Evolutionary conservation across 2,888 invertebrate genomes (phyloP), one percentile per base, ranked within the genome.

Genomic region (Cremastobaeus sp.): DNA sequence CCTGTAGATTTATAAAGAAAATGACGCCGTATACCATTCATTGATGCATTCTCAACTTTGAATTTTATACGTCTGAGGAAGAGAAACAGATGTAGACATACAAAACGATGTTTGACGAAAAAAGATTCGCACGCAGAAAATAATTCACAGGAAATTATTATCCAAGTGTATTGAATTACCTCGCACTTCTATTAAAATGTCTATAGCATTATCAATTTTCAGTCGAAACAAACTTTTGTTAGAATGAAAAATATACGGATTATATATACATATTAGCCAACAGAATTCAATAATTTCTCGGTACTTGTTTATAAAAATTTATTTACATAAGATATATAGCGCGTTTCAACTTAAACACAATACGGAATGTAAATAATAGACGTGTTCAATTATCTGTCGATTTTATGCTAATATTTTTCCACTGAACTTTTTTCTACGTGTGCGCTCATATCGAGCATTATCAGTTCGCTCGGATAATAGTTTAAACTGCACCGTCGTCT

Each of bases 341-440:
- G n/a, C n/a, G n/a, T n/a, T n/a, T n/a, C n/a, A n/a, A n/a, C n/a
- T n/a, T n/a, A n/a, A n/a, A n/a, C n/a, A n/a, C n/a, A n/a, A n/a
- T n/a, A n/a, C n/a, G n/a, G n/a, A n/a, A n/a, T n/a, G n/a, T n/a
- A n/a, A n/a, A n/a, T n/a, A n/a, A n/a, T n/a, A 34, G 14, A 12
- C 34, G 9, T 34, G 3, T 34, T 12, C 12, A 2, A 34, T 34
- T 34, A n/a, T 2, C 2, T 2, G n/a, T 30, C 2, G n/a, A 30
- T 30, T 30, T 30, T 30, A 2, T 30, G 2, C 15, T 28, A 18
- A n/a, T 15, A 30, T 41, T 55, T 43, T 43, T 55, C 41, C 12
- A 14, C 32, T 43, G 32, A 59, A 57, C 15, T 57, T 18, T 35
- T 62, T 50, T 62, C 41, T 17, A 20, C 43, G 50, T 50, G 34